Evolutionary conservation across 2,888 invertebrate species (phyloP).

Genomic region (Melinopterus prodromus): DNA sequence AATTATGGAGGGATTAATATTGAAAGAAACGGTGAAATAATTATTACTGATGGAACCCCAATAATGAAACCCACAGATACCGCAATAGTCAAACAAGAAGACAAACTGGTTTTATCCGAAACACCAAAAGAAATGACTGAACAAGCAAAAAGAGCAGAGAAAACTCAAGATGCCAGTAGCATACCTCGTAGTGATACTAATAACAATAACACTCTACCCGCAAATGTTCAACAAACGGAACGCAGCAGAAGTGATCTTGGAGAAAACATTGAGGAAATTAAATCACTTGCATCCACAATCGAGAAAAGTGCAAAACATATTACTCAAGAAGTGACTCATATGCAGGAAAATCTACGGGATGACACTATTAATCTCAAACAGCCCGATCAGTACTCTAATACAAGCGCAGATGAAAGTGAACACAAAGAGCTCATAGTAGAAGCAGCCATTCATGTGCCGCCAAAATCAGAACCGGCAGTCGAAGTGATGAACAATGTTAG

Average conservation of each 20-base stretch:
- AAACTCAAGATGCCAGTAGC: not conserved
- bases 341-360: conserved; percentile 40
- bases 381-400: conserved; percentile 52
- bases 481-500: not conserved
- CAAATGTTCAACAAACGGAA: conserved; percentile 6
- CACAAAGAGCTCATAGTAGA: conserved; percentile 55
- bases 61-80: conserved; percentile 45
- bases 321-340: conserved; percentile 42
- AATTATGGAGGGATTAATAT: conserved; percentile 49
- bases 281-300: conserved; percentile 42
- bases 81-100: conserved; percentile 44
- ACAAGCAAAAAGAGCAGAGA: not conserved
- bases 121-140: conserved; percentile 26
- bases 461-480: conserved; percentile 40
- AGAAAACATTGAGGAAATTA: conserved; percentile 40
- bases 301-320: conserved; percentile 43
- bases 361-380: conserved; percentile 29
- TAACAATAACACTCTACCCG: conserved; percentile 25
- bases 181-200: conserved; percentile 31
- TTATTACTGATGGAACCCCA: conserved; percentile 38
- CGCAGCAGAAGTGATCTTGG: conserved; percentile 11
- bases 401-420: conserved; percentile 54
- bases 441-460: conserved; percentile 58
- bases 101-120: conserved; percentile 16
- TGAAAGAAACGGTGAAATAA: conserved; percentile 51